phyloP scores from a whole-genome alignment of 2,113 vertebrate species.

The Cynocephalus volans region DNA sequence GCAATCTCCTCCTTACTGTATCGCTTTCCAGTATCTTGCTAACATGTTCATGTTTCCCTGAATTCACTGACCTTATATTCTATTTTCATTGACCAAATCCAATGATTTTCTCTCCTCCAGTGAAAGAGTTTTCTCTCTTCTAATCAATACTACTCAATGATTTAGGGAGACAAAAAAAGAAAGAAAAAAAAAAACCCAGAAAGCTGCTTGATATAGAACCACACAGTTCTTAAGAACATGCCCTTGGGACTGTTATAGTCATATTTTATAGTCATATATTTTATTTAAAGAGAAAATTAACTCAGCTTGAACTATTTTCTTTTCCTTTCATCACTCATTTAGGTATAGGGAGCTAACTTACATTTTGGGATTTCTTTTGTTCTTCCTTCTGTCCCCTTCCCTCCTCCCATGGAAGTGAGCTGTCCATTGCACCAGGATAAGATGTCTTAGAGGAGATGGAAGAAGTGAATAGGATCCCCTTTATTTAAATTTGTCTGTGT shows the following conservation, averaged over 20 bases:
- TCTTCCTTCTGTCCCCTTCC: not conserved
- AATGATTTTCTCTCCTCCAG: not conserved
- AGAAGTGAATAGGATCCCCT: not conserved
- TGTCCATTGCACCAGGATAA: not conserved
- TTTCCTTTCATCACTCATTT: not conserved
- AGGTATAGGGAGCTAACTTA: not conserved
- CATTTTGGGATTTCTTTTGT: not conserved
- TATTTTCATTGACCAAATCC: not conserved
- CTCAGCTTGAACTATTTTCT: not conserved
- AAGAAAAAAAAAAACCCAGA: not conserved
- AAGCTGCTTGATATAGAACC: constrained; percentile 24
- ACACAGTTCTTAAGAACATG: constrained; percentile 32
- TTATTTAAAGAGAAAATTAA: not conserved
- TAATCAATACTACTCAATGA: not conserved
- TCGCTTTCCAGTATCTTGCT: not conserved
- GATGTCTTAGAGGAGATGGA: not conserved
- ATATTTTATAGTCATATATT: not conserved
- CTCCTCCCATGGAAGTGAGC: not conserved
- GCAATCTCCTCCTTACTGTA: not conserved
- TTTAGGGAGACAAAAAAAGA: not conserved
- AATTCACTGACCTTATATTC: not conserved
- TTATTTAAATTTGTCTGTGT: not conserved
- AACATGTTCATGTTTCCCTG: not conserved
- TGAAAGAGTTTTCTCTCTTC: not conserved
- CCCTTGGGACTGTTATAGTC: not conserved